Evolutionary conservation across 2,888 invertebrate species (phyloP), one percentile per base, ranked within the genome.

Genomic region (Lithophane socia): DNA sequence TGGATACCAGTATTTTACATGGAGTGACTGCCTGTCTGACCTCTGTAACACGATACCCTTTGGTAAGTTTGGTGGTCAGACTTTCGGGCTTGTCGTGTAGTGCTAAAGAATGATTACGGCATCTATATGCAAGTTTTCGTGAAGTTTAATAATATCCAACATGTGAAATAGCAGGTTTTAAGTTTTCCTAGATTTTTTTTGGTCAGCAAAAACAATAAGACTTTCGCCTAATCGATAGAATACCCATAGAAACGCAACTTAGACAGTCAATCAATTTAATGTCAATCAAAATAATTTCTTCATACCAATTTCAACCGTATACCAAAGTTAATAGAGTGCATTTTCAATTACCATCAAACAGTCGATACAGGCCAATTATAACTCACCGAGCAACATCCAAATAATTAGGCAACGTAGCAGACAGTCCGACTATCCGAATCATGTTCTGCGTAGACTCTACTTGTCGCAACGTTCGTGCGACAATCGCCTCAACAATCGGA

Each of bases 401-500:
- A 93, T 99, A 99, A 94, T 99, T 99, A 1, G 99, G 99, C 82
- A 99, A 95, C 0, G 99, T 99, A 16, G 99, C 99, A 0, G 99
- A 99, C 60, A 99, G 94, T 0, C 99, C 99, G 1, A 99, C 98
- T 82, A 99, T 99, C 69, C 99, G 97, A 77, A 99, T 99, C 98
- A 99, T 99, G 92, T 98, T 98, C 94, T 99, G 99, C 0, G 98
- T 98, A 1, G 98, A 98, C 90, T 99, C 99, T 0, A 99, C 98
- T 94, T 99, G 98, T 82, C 99, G 97, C 10, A 99, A 95, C 0
- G 99, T 99, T 86, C 99, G 97, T 0, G 99, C 99, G 0, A 99
- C 99, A 13, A 99, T 96, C 0, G 99, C 99, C 94, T 99, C 99
- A 8, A 99, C 99, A 8, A 99, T 99, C 0, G 99, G 99, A 0